Percentiles rank a stretch among this genome's conserved stretches.
Evolutionary conservation across 2,888 invertebrate species (phyloP).

Genomic region (Orthosia cruda): DNA sequence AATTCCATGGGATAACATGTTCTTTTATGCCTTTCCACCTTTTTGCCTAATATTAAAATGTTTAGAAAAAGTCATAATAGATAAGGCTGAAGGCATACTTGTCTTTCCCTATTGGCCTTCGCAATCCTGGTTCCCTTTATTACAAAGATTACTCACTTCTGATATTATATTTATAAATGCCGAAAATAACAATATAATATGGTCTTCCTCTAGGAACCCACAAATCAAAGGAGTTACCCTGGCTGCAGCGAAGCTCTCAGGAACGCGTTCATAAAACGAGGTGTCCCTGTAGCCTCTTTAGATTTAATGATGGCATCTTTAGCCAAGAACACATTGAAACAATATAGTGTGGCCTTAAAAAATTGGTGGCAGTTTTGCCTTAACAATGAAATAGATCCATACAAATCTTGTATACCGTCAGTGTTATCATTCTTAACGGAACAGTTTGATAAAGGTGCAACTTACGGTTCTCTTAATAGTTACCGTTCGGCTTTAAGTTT

Average conservation of each 20-base stretch:
- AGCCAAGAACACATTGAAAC: background rate
- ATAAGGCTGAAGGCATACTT: background rate
- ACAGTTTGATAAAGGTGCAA: too few species aligned
- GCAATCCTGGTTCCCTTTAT: background rate
- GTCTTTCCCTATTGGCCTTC: background rate
- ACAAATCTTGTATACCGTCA: slow-evolving; percentile 2
- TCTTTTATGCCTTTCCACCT: background rate
- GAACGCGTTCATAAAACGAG: too few species aligned
- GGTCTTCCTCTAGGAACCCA: background rate
- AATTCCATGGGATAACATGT: background rate
- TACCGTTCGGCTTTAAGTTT: too few species aligned
- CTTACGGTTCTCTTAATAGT: too few species aligned
- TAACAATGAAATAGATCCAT: slow-evolving; percentile 1
- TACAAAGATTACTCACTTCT: background rate
- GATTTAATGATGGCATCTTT: slow-evolving; percentile 1
- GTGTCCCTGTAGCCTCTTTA: too few species aligned
- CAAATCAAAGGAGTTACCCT: background rate
- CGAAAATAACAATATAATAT: background rate
- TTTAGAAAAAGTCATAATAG: background rate
- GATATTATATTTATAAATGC: background rate
- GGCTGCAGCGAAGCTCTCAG: too few species aligned
- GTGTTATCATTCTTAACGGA: background rate
- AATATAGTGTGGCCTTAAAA: background rate
- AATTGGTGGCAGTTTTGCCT: background rate
- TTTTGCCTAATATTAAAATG: background rate